Conservation (phyloP, 2,797 vertebrate genomes). For the Lophura swinhoii region DNA sequence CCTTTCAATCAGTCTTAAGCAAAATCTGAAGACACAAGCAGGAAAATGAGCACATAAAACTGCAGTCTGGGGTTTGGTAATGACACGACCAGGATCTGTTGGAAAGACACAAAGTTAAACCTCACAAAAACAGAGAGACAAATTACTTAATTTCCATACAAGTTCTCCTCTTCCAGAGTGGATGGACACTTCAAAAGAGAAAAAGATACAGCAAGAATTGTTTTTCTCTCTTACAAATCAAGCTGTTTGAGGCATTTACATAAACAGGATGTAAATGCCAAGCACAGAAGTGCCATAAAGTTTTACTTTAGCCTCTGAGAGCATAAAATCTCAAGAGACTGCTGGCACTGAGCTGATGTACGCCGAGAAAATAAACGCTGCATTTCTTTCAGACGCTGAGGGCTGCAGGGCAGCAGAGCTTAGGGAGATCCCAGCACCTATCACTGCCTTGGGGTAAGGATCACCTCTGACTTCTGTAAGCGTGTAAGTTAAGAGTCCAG, state of each 20-base stretch:
- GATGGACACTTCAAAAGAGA: conserved; percentile 70
- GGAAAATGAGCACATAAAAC: conserved; percentile 8
- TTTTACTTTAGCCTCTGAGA: conserved; percentile 50
- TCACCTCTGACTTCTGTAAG: background rate
- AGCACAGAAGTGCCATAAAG: conserved; percentile 59
- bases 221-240: conserved; percentile 63
- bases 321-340: conserved; percentile 14
- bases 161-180: conserved; percentile 47
- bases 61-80: conserved; percentile 29
- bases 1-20: background rate
- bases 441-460: background rate
- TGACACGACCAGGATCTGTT: conserved; percentile 44
- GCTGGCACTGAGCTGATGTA: background rate
- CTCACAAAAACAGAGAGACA: conserved; percentile 63
- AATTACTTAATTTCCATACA: conserved; percentile 75
- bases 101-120: conserved; percentile 47
- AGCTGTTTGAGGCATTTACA: conserved; percentile 69
- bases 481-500: accelerated
- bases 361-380: background rate
- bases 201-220: conserved; percentile 65
- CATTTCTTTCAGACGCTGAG: background rate
- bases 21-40: conserved; percentile 9
- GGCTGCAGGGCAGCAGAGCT: accelerated
- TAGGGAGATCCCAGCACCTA: background rate
- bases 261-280: conserved; percentile 70